phyloP scores from a whole-genome alignment of 2,113 vertebrate species.

The Poicephalus meyeri region DNA sequence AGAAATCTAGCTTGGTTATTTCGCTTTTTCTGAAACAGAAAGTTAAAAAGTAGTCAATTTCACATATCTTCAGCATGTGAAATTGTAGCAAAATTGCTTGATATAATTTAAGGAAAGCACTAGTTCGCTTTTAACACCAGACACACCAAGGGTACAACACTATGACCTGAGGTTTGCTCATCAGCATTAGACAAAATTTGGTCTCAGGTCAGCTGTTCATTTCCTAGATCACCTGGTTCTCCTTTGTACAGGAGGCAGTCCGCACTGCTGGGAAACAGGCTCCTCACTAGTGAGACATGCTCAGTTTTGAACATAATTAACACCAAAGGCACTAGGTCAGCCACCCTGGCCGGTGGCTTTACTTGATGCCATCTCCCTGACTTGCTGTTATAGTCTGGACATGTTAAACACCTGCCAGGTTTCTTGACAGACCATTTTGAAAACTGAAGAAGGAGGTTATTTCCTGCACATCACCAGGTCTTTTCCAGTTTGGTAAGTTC shows the following conservation, averaged over 20 bases:
- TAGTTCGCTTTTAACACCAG: not conserved
- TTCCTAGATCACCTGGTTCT: not conserved
- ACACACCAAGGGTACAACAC: not conserved
- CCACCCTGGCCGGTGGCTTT: not conserved
- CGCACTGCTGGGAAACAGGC: not conserved
- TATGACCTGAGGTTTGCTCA: not conserved
- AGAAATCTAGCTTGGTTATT: not conserved
- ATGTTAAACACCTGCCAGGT: not conserved
- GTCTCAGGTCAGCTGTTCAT: not conserved
- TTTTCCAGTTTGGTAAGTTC: not conserved
- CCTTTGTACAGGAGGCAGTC: not conserved
- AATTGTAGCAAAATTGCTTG: not conserved
- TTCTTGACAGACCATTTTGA: not conserved
- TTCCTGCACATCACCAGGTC: not conserved
- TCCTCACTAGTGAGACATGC: rapidly evolving
- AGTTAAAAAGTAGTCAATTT: not conserved
- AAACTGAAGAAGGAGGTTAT: not conserved
- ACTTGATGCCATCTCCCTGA: not conserved
- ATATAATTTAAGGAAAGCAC: not conserved
- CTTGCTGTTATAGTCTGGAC: not conserved
- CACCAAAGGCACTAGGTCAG: not conserved
- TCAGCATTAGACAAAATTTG: not conserved
- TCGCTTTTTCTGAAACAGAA: not conserved
- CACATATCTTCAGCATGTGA: not conserved
- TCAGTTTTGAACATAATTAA: not conserved